These are phyloP conservation scores for Sympetrum striolatum DNA, from an alignment of 2,888 invertebrate genomes.

Conservation along the genomic window DNA sequence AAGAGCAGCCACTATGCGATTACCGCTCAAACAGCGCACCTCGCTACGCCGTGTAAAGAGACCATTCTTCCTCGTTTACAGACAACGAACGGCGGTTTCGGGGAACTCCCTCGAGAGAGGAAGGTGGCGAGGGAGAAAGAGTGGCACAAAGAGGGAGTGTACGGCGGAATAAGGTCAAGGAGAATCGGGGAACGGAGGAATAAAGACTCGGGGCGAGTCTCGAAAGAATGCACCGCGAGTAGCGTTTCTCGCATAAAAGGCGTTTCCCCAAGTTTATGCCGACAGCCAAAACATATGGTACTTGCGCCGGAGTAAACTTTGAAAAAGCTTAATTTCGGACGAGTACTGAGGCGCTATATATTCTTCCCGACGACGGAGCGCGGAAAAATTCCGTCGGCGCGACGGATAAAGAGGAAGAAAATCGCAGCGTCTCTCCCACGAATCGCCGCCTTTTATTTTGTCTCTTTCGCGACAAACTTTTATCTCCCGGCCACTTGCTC, in stretches of 20 bases:
- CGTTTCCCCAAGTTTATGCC: not conserved
- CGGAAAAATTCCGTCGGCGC: not conserved
- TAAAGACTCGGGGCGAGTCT: not conserved
- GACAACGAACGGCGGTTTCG: not conserved
- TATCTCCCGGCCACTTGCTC: not conserved
- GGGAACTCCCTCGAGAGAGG: not conserved
- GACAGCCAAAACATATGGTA: slow-evolving; percentile 4
- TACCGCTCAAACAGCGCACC: not conserved
- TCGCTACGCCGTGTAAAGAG: slow-evolving; percentile 1
- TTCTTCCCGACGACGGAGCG: not conserved
- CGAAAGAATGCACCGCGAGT: not conserved
- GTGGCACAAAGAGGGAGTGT: not conserved
- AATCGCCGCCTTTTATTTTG: not conserved
- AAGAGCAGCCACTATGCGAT: not conserved
- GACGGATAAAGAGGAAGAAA: not conserved
- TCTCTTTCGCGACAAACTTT: not conserved
- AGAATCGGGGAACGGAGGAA: not conserved
- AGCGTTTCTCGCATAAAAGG: not conserved
- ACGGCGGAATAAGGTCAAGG: slow-evolving; percentile 3
- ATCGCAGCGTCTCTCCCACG: not conserved
- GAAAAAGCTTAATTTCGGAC: slow-evolving; percentile 25
- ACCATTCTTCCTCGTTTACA: not conserved
- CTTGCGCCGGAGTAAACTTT: not conserved
- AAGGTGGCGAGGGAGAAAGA: not conserved
- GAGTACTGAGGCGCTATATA: not conserved